Evolutionary conservation across 2,113 vertebrate genomes (phyloP), one percentile per base, ranked within the genome.

Genomic region (Oncorhynchus kisutch): DNA sequence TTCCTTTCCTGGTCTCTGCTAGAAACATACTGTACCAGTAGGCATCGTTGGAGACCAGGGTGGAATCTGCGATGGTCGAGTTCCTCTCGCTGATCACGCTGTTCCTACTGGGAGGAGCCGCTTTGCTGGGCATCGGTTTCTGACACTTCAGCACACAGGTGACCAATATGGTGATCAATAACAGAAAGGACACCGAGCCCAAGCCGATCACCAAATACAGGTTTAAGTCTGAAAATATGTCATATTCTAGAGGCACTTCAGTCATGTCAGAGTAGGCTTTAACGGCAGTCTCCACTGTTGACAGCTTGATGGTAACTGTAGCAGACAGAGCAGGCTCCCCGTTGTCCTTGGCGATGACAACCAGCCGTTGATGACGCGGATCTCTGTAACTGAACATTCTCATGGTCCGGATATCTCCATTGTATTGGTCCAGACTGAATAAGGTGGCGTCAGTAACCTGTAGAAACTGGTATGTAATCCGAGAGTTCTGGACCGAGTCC

Each of bases 311-410:
- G 75, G 94, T 92, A 11, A 94, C 89, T 77, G 84, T 86, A 29
- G 84, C 92, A 0, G 95, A 96, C 39, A 95, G 93, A 4, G 93
- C 82, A 0, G 93, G 94, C 62, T 94, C 84, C 1, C 94, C 94
- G 0, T 92, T 77, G 0, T 95, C 94, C 25, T 88, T 81, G 70
- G 94, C 93, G 71, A 93, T 90, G 71, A 95, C 88, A 49, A 95
- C 73, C 45, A 95, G 80, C 2, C 48, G 77, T 81, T 94, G 93
- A 64, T 74, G 86, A 2, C 82, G 86, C 0, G 90, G 81, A 3
- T 94, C 94, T 71, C 90, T 91, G 83, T 93, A 93, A 74, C 86
- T 88, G 48, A 95, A 91, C 79, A 91, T 90, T 70, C 94, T 92
- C 9, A 92, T 86, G 1, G 93, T 94, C 80, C 93, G 84, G 83